phyloP scores from a whole-genome alignment of 2,113 vertebrate genomes.

The Maccullochella peelii region DNA sequence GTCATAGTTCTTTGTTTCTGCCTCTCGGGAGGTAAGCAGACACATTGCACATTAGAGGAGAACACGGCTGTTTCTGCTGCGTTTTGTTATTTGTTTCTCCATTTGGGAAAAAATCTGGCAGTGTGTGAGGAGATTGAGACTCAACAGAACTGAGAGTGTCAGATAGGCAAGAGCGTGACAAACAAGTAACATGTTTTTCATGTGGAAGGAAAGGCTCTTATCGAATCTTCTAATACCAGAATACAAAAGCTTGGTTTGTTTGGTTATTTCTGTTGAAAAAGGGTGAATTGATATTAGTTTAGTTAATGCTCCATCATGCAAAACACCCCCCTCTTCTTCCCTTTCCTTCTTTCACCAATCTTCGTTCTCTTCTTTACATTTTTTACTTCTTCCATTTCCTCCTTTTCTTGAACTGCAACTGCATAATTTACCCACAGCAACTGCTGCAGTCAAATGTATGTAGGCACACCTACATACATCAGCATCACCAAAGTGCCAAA shows the following conservation, averaged over 20 bases:
- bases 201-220: slow-evolving; percentile 15
- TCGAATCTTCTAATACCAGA: neutral
- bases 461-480: neutral
- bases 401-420: neutral
- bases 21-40: slow-evolving; percentile 60
- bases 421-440: neutral
- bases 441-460: neutral
- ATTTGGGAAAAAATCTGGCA: slow-evolving; percentile 38
- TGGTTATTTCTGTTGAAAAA: neutral
- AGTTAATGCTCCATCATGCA: neutral
- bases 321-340: neutral
- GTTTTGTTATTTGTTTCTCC: slow-evolving; percentile 43
- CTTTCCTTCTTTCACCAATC: neutral
- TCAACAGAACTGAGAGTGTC: slow-evolving; percentile 53
- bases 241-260: slow-evolving; percentile 17
- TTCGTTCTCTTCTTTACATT: too few species aligned
- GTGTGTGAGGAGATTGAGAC: slow-evolving; percentile 37
- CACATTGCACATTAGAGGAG: slow-evolving; percentile 46
- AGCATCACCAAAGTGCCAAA: too few species aligned
- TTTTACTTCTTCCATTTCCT: neutral
- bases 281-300: neutral
- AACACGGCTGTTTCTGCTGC: slow-evolving; percentile 39
- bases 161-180: slow-evolving; percentile 37
- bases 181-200: slow-evolving; percentile 30
- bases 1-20: slow-evolving; percentile 59